A percentile compares a stretch with the other conserved stretches of the same genome.
Evolutionary conservation across 30 jellyfish, hydroid and myxozoan genomes (phyloP).

Genomic region (Morbakka virulenta): DNA sequence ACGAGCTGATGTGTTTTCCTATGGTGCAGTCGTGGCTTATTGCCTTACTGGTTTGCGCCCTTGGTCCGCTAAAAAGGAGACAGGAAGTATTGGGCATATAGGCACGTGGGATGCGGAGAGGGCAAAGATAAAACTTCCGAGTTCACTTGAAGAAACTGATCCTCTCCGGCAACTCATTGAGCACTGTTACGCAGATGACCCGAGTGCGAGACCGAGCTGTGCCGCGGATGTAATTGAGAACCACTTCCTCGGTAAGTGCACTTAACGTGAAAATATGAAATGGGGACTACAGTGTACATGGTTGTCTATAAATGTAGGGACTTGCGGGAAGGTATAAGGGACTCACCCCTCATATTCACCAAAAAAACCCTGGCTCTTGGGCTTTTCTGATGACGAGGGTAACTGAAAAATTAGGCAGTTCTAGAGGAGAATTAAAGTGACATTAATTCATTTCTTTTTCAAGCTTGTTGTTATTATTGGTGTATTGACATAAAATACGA

Average conservation of each 20-base stretch:
- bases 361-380: too few relatives aligned
- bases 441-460: too few relatives aligned
- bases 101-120: constrained; percentile 35
- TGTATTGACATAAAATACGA: too few relatives aligned
- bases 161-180: constrained; percentile 40
- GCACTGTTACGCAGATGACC: constrained; percentile 43
- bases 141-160: constrained; percentile 25
- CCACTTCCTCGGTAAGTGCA: constrained; percentile 59
- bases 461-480: too few relatives aligned
- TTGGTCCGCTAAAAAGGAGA: constrained; percentile 30
- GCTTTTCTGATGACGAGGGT: too few relatives aligned
- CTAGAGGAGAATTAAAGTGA: too few relatives aligned
- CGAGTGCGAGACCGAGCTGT: constrained; percentile 24
- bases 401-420: too few relatives aligned
- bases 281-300: too few relatives aligned
- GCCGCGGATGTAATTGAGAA: constrained; percentile 50
- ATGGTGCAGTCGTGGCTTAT: constrained; percentile 74
- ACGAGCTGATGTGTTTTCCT: constrained; percentile 65
- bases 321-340: too few relatives aligned
- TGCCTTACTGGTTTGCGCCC: constrained; percentile 75
- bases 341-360: too few relatives aligned
- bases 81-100: constrained; percentile 34
- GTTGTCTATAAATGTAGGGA: too few relatives aligned
- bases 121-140: constrained; percentile 58
- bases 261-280: too few relatives aligned